These are phyloP conservation scores for Slavum lentiscoides DNA, from an alignment of 2,888 invertebrate species.

Conservation along the genomic window DNA sequence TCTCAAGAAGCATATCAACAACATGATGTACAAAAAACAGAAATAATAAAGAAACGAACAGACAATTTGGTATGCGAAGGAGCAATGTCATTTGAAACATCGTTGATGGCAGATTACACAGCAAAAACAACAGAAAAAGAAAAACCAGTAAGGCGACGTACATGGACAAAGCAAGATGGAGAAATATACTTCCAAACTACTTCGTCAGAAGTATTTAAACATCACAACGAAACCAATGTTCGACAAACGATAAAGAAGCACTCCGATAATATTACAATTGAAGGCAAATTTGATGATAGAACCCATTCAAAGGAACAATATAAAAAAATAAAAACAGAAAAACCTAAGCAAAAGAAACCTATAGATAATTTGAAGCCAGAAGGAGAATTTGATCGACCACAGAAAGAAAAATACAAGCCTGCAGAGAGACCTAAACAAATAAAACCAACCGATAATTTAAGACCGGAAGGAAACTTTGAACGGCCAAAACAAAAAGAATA, in stretches of 20 bases:
- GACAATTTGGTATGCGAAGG: conserved; percentile 59
- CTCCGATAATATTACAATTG: conserved; percentile 63
- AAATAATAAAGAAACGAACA: conserved; percentile 56
- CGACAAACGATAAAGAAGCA: conserved; percentile 60
- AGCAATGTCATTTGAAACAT: conserved; percentile 70
- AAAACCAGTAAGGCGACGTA: conserved; percentile 67
- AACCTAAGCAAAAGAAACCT: conserved; percentile 62
- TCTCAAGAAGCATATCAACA: conserved; percentile 57
- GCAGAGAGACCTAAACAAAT: conserved; percentile 56
- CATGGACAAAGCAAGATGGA: conserved; percentile 74
- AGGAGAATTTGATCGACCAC: conserved; percentile 65
- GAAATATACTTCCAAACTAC: conserved; percentile 70
- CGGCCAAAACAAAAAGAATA: conserved; percentile 61
- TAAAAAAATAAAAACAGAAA: conserved; percentile 54
- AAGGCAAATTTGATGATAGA: conserved; percentile 63
- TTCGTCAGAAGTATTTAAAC: conserved; percentile 64
- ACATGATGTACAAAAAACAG: conserved; percentile 56
- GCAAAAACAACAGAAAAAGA: conserved; percentile 66
- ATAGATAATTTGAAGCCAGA: conserved; percentile 68
- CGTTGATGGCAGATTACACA: conserved; percentile 68
- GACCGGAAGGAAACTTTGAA: conserved; percentile 63
- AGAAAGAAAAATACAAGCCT: conserved; percentile 63
- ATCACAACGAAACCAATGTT: conserved; percentile 54
- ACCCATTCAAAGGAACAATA: conserved; percentile 62
- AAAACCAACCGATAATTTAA: conserved; percentile 62